A percentile compares a stretch with the other conserved stretches of the same genome.
These are phyloP conservation scores for Crypturellus undulatus DNA, from an alignment of 2,113 vertebrate genomes.

Conservation along the genomic window DNA sequence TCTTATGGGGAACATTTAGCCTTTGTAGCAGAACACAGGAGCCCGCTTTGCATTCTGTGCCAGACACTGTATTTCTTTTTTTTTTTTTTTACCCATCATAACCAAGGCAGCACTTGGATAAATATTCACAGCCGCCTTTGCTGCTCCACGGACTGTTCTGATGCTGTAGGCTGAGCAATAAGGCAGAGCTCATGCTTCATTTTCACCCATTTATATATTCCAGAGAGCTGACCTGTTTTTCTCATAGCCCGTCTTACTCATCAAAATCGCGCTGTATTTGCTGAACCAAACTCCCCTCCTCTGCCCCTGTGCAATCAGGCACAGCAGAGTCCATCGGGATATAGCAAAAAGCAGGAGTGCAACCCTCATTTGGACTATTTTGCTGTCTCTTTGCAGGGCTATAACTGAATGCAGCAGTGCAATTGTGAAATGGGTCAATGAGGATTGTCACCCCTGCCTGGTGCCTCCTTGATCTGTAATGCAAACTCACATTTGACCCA, in stretches of 20 bases:
- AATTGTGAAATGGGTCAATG: not conserved
- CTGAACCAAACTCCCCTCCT: not conserved
- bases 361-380: not conserved
- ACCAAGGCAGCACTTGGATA: not conserved
- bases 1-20: not conserved
- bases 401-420: not conserved
- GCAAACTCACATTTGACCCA: not conserved
- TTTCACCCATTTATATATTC: not conserved
- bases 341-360: not conserved
- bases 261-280: not conserved
- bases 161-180: not conserved
- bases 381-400: not conserved
- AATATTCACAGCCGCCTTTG: not conserved
- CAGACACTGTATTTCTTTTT: not conserved
- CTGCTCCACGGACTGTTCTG: fast-evolving
- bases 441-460: not conserved
- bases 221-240: not conserved
- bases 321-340: not conserved
- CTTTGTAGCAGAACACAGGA: not conserved
- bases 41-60: fast-evolving
- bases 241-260: not conserved
- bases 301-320: not conserved
- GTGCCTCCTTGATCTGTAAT: not conserved
- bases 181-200: not conserved
- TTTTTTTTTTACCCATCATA: not conserved